Base-by-base conservation (phyloP, 2,113 vertebrate species). In the Notiomystis cincta region DNA sequence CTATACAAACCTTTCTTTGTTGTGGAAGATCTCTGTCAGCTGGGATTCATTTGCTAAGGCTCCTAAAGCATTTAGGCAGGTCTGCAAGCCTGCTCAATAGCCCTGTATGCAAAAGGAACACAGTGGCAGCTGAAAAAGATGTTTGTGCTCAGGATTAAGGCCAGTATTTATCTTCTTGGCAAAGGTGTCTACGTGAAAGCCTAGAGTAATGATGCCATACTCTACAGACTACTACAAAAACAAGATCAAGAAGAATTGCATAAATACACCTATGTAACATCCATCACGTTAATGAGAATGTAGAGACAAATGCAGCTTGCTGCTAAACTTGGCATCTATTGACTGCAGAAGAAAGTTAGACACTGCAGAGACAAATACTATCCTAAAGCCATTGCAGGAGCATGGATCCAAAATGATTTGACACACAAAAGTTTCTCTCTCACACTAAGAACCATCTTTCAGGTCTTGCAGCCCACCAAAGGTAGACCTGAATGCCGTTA, bases 241-340 rank as follows among this genome's bases (percentile, higher is more conserved):
- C 90, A 89, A 96, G 92, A 95, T 91, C 82, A 92, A 94, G 91
- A 96, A 88, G 82, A 90, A 95, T 90, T 92, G 80, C 89, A 96
- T 96, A 96, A 94, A 93, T 89, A 69, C 77, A 90, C 90, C 76
- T 93, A 94, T 89, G 78, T 87, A 95, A 56, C 88, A 92, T 73
- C 67, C 44, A 82, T 90, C 93, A 87, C 38, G 15, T 70, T 83
- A 87, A 89, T 65, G 72, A 91, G 88, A 94, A 72, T 5, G 19
- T 40, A 71, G 71, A 96, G 66, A 81, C 69, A 81, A 92, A 90
- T 95, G 77, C 75, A 82, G 33, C 64, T 72, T 79, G 28, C 60
- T 80, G 82, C 86, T 84, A 45, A 89, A 62, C 82, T 58, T 79
- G 91, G 91, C 88, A 75, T 77, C 80, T 96, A 90, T 94, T 89